Evolutionary conservation across 1,140 invertebrate species (phyloP).

Genomic region (Monomorium pharaonis): DNA sequence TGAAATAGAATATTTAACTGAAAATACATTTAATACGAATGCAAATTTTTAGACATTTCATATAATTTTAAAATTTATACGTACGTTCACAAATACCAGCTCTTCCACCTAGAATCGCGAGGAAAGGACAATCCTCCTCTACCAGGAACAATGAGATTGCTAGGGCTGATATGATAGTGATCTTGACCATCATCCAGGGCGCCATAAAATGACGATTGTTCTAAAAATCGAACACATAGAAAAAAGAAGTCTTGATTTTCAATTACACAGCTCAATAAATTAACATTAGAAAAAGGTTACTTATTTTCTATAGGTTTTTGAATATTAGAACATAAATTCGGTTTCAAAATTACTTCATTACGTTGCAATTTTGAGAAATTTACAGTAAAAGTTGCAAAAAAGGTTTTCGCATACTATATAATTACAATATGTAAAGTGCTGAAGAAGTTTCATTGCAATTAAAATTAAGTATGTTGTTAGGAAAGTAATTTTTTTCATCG

Average conservation of each 20-base stretch:
- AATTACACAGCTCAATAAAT: neutral
- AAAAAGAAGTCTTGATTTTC: neutral
- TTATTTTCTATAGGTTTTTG: too few relatives aligned
- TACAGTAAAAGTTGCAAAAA: too few relatives aligned
- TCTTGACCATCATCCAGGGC: slow-evolving; percentile 84
- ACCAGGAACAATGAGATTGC: slow-evolving; percentile 80
- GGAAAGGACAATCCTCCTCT: slow-evolving; percentile 80
- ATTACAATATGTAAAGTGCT: too few relatives aligned
- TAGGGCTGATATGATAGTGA: slow-evolving; percentile 81
- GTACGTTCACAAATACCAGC: slow-evolving; percentile 80
- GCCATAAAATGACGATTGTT: slow-evolving; percentile 83
- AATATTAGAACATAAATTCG: too few relatives aligned
- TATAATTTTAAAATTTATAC: slow-evolving; percentile 55
- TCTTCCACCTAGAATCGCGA: slow-evolving; percentile 78
- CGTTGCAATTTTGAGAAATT: too few relatives aligned
- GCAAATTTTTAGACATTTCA: neutral
- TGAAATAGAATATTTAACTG: neutral
- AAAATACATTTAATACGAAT: neutral
- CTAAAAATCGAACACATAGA: slow-evolving; percentile 71
- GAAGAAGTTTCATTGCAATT: too few relatives aligned
- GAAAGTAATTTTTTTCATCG: too few relatives aligned
- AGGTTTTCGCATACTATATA: too few relatives aligned
- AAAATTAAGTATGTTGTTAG: too few relatives aligned
- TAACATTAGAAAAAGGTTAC: too few relatives aligned
- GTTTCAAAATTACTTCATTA: too few relatives aligned